Evolutionary conservation across 1,140 invertebrate genomes (phyloP).

Genomic region (Dendroctonus valens): DNA sequence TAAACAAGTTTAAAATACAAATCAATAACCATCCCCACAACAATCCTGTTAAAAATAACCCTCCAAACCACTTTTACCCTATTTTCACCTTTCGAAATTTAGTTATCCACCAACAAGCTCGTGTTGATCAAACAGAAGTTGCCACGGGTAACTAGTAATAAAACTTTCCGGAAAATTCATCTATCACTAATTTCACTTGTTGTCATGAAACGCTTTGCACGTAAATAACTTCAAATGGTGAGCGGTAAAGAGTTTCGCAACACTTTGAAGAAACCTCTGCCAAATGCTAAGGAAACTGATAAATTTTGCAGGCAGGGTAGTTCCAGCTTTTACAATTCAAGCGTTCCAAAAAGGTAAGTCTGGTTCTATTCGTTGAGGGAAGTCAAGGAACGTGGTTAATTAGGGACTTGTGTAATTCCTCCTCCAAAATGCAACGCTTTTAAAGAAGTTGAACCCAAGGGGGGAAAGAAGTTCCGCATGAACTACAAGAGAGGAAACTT

Average conservation of each 20-base stretch:
- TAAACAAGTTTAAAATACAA: no score
- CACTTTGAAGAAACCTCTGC: slow-evolving; percentile 49
- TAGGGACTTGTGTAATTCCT: slow-evolving; percentile 61
- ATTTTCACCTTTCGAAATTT: no score
- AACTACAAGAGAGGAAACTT: slow-evolving; percentile 86
- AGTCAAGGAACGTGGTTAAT: background rate
- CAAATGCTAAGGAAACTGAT: slow-evolving; percentile 34
- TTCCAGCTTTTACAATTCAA: slow-evolving; percentile 79
- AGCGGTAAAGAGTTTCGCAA: slow-evolving; percentile 54
- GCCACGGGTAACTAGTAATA: no score
- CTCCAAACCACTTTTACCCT: no score
- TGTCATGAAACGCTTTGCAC: slow-evolving; percentile 1
- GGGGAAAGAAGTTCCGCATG: slow-evolving; percentile 72
- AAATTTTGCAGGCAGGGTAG: slow-evolving; percentile 56
- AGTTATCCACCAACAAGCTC: no score
- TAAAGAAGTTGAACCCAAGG: slow-evolving; percentile 57
- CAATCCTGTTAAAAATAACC: no score
- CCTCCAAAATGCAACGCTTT: slow-evolving; percentile 60
- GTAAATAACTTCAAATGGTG: slow-evolving; percentile 45
- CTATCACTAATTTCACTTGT: slow-evolving; percentile 4
- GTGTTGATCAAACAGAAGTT: no score
- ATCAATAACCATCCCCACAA: no score
- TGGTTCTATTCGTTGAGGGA: background rate
- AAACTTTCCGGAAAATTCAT: background rate
- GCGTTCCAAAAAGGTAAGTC: slow-evolving; percentile 67